Conservation (phyloP, 2,888 invertebrate species). For the Teinopalpus imperialis region DNA sequence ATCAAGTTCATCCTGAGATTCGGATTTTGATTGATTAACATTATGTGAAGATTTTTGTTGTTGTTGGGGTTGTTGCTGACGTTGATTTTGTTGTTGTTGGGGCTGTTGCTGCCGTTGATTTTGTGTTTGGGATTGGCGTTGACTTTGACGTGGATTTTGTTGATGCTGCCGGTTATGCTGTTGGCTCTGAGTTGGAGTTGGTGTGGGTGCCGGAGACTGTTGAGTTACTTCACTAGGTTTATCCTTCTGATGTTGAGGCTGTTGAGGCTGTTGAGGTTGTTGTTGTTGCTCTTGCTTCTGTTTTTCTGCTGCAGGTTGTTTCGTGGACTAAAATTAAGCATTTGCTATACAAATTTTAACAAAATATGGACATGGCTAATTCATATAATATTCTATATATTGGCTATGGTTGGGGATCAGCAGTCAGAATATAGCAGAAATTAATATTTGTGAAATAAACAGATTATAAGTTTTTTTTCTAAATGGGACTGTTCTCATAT, state of each 20-base stretch:
- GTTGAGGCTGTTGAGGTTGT: conserved; percentile 16
- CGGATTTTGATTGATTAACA: conserved; percentile 38
- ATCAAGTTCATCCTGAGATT: conserved; percentile 56
- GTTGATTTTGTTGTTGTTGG: conserved; percentile 34
- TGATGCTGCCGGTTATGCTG: conserved; percentile 18
- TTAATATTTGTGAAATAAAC: too few species aligned
- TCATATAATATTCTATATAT: too few species aligned
- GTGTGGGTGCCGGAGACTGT: conserved; percentile 23
- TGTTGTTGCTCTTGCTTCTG: conserved; percentile 22
- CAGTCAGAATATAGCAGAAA: too few species aligned
- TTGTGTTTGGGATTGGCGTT: conserved; percentile 30
- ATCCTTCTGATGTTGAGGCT: conserved; percentile 26
- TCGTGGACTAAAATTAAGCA: conserved; percentile 34
- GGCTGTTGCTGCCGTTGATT: conserved; percentile 33
- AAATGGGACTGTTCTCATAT: too few species aligned
- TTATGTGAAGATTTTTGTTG: conserved; percentile 35
- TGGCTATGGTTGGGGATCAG: too few species aligned
- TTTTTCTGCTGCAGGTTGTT: conserved; percentile 28
- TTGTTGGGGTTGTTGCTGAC: conserved; percentile 31
- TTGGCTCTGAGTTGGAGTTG: conserved; percentile 29
- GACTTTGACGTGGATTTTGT: conserved; percentile 20
- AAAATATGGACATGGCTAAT: too few species aligned
- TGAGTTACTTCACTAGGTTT: conserved; percentile 30
- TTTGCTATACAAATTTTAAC: too few species aligned
- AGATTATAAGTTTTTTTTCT: too few species aligned